Percentiles rank a stretch among this genome's conserved stretches.
Evolutionary conservation across 2,113 vertebrate genomes (phyloP).

Genomic region (Alosa alosa): DNA sequence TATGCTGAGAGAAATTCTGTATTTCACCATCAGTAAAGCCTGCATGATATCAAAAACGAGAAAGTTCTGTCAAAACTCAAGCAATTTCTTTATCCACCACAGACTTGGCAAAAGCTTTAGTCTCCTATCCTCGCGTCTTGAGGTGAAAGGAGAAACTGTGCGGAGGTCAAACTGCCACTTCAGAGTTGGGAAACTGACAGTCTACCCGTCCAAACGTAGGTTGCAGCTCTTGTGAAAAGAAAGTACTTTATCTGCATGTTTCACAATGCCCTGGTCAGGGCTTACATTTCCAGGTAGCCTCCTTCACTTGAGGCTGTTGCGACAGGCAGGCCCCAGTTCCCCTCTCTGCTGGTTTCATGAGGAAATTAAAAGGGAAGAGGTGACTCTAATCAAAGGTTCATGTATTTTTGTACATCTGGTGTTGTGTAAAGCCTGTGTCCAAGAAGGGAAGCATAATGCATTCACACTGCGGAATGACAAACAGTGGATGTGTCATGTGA

Average conservation of each 20-base stretch:
- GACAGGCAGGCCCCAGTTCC: slow-evolving; percentile 72
- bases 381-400: slow-evolving; percentile 68
- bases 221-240: slow-evolving; percentile 35
- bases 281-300: slow-evolving; percentile 53
- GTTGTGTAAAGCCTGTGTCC: slow-evolving; percentile 44
- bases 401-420: slow-evolving; percentile 67
- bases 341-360: slow-evolving; percentile 74
- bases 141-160: slow-evolving; percentile 58
- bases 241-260: slow-evolving; percentile 56
- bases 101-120: slow-evolving; percentile 2
- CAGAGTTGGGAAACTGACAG: slow-evolving; percentile 53
- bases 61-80: not conserved
- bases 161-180: slow-evolving; percentile 55
- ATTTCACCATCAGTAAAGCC: not conserved
- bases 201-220: slow-evolving; percentile 47
- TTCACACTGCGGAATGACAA: not conserved
- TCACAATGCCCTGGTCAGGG: slow-evolving; percentile 46
- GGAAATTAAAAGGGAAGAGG: slow-evolving; percentile 80
- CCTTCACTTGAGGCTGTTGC: slow-evolving; percentile 54
- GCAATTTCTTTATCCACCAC: not conserved
- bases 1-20: not conserved
- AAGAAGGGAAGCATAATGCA: not conserved
- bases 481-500: slow-evolving; percentile 12
- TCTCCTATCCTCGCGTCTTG: slow-evolving; percentile 47
- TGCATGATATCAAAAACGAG: not conserved